These are phyloP conservation scores for Pomacea canaliculata DNA, from an alignment of 2,888 invertebrate species.

Conservation along the genomic window DNA sequence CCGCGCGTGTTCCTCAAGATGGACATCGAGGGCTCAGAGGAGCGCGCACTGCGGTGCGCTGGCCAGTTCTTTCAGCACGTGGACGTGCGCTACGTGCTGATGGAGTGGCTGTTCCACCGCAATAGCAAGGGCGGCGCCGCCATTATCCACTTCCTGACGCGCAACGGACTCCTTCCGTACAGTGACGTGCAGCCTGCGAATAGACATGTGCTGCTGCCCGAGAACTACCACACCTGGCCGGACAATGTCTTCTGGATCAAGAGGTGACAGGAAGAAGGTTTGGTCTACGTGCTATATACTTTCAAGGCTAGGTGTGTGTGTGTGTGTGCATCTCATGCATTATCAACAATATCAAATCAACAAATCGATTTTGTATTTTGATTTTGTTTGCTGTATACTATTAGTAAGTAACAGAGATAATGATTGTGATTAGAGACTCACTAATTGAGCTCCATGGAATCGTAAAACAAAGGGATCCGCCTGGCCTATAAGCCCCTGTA, in stretches of 20 bases:
- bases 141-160: slow-evolving; percentile 41
- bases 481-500: too few species aligned
- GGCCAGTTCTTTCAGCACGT: slow-evolving; percentile 43
- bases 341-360: too few species aligned
- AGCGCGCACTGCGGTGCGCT: slow-evolving; percentile 41
- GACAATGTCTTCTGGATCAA: slow-evolving; percentile 59
- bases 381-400: too few species aligned
- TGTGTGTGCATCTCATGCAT: too few species aligned
- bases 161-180: slow-evolving; percentile 50
- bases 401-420: too few species aligned
- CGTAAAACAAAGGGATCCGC: too few species aligned
- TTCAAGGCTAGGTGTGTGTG: too few species aligned
- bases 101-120: slow-evolving; percentile 57
- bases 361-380: too few species aligned
- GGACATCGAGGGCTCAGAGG: slow-evolving; percentile 57
- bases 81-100: slow-evolving; percentile 48
- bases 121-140: slow-evolving; percentile 26
- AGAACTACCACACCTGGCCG: slow-evolving; percentile 45
- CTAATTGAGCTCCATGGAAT: too few species aligned
- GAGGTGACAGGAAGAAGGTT: slow-evolving; percentile 10
- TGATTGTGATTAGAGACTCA: too few species aligned
- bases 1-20: slow-evolving; percentile 52
- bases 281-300: too few species aligned
- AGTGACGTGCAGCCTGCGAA: slow-evolving; percentile 18
- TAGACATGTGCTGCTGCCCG: slow-evolving; percentile 33